Evolutionary conservation across 2,888 invertebrate genomes (phyloP).

Genomic region (Alviniconcha strummeri): DNA sequence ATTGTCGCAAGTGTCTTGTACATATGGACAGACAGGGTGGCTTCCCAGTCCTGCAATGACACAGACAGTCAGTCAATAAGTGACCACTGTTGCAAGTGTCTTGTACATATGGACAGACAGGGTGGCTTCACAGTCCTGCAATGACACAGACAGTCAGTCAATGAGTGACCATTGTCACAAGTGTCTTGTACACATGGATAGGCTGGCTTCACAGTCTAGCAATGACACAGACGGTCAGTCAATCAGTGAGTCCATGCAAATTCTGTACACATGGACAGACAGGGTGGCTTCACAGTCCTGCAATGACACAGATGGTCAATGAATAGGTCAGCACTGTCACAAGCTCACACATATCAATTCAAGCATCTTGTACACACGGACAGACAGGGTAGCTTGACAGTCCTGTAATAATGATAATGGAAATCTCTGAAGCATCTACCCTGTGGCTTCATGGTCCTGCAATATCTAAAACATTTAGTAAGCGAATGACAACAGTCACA

Average conservation of each 20-base stretch:
- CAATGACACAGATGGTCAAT: background rate
- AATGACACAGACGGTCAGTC: background rate
- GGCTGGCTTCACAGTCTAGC: background rate
- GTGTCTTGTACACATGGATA: background rate
- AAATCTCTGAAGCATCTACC: background rate
- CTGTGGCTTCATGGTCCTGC: no score
- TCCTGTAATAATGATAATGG: background rate
- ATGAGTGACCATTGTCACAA: slow-evolving; percentile 13
- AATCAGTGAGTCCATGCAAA: background rate
- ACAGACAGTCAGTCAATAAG: no score
- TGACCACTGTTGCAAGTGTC: no score
- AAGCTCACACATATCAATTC: no score
- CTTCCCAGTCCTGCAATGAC: no score
- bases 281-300: no score
- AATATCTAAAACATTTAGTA: no score
- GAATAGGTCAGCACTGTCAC: slow-evolving; percentile 2
- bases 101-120: background rate
- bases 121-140: no score
- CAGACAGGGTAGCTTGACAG: background rate
- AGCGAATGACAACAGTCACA: slow-evolving; percentile 10
- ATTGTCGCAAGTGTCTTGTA: slow-evolving; percentile 6
- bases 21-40: background rate
- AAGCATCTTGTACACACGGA: background rate
- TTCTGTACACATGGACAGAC: background rate
- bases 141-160: no score